Evolutionary conservation across 1,140 invertebrate genomes (phyloP), one percentile per base, ranked within the genome.

Genomic region (Sminthurinus signatus): DNA sequence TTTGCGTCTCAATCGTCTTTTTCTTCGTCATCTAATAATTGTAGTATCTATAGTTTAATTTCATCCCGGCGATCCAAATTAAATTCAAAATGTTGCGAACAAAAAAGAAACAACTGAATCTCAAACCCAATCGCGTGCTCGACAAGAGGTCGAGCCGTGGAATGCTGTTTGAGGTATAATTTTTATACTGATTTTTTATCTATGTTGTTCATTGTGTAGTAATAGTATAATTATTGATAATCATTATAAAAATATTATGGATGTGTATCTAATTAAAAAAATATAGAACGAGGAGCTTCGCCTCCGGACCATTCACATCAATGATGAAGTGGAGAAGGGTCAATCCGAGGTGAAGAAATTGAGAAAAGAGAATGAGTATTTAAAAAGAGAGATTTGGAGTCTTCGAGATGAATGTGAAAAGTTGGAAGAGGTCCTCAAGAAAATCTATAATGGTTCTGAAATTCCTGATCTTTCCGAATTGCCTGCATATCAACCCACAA

Each of bases 211-310:
- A n/a, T n/a, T n/a, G n/a, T n/a, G n/a, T n/a, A n/a, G n/a, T n/a
- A n/a, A n/a, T n/a, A n/a, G n/a, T n/a, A n/a, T n/a, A n/a, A n/a
- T n/a, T n/a, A n/a, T n/a, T n/a, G n/a, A n/a, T n/a, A n/a, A n/a
- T n/a, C n/a, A n/a, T n/a, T n/a, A n/a, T n/a, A n/a, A n/a, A n/a
- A n/a, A n/a, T n/a, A n/a, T n/a, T n/a, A n/a, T n/a, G n/a, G n/a
- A n/a, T n/a, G n/a, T n/a, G n/a, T n/a, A n/a, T n/a, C n/a, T n/a
- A n/a, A n/a, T n/a, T n/a, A n/a, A n/a, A n/a, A n/a, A n/a, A n/a
- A n/a, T n/a, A n/a, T n/a, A n/a, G 78, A 93, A 93, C 80, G 90
- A 93, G 76, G 90, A 92, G 75, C 81, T 93, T n/a, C 80, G 90
- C 71, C 77, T 93, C 73, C 84, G 89, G 66, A 93, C 89, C 25